Percentiles rank a stretch among this genome's conserved stretches.
Evolutionary conservation across 1,140 invertebrate species (phyloP).

Genomic region (Saxidomus purpurata): DNA sequence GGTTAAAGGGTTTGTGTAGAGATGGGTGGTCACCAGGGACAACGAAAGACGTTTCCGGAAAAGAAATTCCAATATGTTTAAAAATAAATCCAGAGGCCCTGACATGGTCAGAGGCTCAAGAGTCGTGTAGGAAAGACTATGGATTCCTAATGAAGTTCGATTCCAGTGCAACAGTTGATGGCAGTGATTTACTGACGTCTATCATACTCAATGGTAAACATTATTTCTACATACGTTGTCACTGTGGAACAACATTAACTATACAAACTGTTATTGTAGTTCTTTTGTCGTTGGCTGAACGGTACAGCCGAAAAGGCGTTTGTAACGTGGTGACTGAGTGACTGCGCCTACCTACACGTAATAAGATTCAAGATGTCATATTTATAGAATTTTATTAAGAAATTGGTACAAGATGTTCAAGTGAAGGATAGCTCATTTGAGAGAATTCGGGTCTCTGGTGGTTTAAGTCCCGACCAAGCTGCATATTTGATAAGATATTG

Average conservation of each 20-base stretch:
- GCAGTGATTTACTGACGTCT: background rate
- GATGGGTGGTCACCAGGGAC: slow-evolving; percentile 42
- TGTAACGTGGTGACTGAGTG: no score
- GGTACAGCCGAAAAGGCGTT: no score
- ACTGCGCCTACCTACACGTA: no score
- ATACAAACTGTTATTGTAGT: background rate
- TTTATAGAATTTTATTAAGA: no score
- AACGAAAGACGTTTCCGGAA: slow-evolving; percentile 11
- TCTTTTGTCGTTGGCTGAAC: background rate
- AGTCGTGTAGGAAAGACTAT: slow-evolving; percentile 43
- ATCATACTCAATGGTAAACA: background rate
- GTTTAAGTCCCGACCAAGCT: no score
- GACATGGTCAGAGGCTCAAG: slow-evolving; percentile 40
- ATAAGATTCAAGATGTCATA: no score
- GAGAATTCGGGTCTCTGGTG: no score
- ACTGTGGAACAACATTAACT: background rate
- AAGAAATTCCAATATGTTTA: slow-evolving; percentile 54
- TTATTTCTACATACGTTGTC: background rate
- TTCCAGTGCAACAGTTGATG: background rate
- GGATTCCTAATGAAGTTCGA: slow-evolving; percentile 55
- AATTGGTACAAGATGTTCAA: no score
- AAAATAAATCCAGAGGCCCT: slow-evolving; percentile 53
- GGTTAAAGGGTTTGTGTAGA: slow-evolving; percentile 35
- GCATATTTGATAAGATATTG: no score
- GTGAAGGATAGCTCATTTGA: no score